These are phyloP conservation scores for Rhea pennata DNA, from an alignment of 2,113 vertebrate species.

Conservation along the genomic window DNA sequence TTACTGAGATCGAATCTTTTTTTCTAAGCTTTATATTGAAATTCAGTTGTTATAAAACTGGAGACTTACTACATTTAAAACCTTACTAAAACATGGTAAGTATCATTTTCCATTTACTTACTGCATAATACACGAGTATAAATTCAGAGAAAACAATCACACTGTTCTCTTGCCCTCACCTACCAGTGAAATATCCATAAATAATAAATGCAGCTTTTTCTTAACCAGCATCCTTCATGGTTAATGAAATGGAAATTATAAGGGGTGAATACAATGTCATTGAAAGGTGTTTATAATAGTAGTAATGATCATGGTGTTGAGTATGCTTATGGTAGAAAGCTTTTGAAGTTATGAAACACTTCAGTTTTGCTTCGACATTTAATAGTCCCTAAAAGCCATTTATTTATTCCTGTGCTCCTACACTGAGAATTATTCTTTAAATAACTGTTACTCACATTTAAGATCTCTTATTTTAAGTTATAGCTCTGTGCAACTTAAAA, in stretches of 20 bases:
- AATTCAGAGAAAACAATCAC: not conserved
- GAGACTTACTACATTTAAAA: not conserved
- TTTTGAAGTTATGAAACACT: not conserved
- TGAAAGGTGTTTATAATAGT: not conserved
- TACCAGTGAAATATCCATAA: not conserved
- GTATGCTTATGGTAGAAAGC: not conserved
- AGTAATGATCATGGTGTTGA: not conserved
- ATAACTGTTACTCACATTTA: not conserved
- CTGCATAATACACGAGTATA: not conserved
- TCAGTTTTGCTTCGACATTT: not conserved
- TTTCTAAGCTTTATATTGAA: not conserved
- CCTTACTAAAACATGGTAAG: not conserved
- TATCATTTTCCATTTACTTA: not conserved
- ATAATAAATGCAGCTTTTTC: not conserved
- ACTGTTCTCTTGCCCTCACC: not conserved
- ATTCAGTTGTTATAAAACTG: not conserved
- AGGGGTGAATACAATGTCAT: not conserved
- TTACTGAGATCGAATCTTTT: not conserved
- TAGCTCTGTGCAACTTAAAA: not conserved
- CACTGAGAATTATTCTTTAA: not conserved
- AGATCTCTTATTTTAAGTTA: not conserved
- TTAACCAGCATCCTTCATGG: not conserved
- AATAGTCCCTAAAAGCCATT: not conserved
- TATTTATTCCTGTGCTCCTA: not conserved
- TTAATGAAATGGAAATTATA: not conserved